phyloP scores from a whole-genome alignment of 2,113 vertebrate genomes.

The Chitala chitala region DNA sequence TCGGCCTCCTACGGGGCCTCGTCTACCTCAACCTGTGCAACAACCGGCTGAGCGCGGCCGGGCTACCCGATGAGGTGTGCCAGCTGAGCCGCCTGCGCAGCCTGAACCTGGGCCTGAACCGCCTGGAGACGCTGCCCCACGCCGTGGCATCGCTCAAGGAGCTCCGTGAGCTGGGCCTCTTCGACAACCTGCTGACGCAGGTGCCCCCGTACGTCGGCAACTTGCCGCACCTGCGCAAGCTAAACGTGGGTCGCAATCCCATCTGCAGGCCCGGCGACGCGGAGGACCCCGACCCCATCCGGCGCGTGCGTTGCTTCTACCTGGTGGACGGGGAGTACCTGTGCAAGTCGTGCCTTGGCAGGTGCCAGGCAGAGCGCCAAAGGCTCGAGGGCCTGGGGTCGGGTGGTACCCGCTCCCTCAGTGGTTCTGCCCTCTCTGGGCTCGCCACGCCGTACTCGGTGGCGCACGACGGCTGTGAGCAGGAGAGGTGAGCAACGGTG shows the following conservation, averaged over 20 bases:
- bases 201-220: conserved; percentile 64
- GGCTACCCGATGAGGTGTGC: conserved; percentile 68
- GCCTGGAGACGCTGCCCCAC: conserved; percentile 62
- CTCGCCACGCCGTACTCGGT: conserved; percentile 60
- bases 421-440: conserved; percentile 48
- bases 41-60: conserved; percentile 69
- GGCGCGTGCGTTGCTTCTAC: conserved; percentile 53
- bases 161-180: conserved; percentile 72
- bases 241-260: conserved; percentile 77
- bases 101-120: conserved; percentile 82
- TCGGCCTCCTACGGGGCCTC: conserved; percentile 70
- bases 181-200: conserved; percentile 71
- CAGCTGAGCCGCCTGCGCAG: conserved; percentile 66
- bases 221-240: conserved; percentile 73
- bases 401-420: neutral
- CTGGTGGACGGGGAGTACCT: conserved; percentile 69
- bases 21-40: conserved; percentile 77
- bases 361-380: conserved; percentile 54
- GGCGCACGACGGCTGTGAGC: conserved; percentile 56
- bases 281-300: conserved; percentile 31
- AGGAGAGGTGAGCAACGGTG: conserved; percentile 53
- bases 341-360: conserved; percentile 66
- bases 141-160: conserved; percentile 64
- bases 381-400: conserved; percentile 52
- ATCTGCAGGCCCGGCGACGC: conserved; percentile 40